Base-by-base conservation (phyloP, 1,140 invertebrate genomes). In the Eriocheir sinensis region DNA sequence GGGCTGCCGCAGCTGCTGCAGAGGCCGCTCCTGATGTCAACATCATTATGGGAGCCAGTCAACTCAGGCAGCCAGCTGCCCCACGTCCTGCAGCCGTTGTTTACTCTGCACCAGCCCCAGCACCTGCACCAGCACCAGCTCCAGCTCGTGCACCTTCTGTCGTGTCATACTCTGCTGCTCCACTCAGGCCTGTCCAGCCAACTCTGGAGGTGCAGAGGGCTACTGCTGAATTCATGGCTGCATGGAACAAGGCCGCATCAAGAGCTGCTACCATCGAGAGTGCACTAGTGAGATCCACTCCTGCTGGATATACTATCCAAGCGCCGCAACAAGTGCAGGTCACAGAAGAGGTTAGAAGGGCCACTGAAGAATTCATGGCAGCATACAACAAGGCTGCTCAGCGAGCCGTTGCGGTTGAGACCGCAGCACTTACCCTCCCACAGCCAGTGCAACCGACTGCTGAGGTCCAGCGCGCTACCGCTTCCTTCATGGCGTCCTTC, bases 161-260 rank as follows among this genome's bases (percentile, higher is more conserved):
- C 32, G 48, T 60, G 0, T 3, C 89, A 21, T 91, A 94, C 72
- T 36, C 30, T 9, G 40, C 89, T 94, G 93, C 34, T 34, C 38
- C 48, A 8, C 88, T 79, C 48, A 4, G 34, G 12, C 93, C 93
- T 36, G 93, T 94, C 8, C 4, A n/a, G 9, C 93, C 93, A 0
- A 94, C 93, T 34, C 88, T 88, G 44, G 93, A 94, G 48, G 93
- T 94, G 30, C 60, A 94, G 41, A 81, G 79, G 27, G 93, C 93
- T 89, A 94, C 93, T 80, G 93, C 93, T 48, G 93, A 36, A 6
- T 94, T 94, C 79, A 94, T 94, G 93, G 93, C 93, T 30, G 93
- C 93, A 15, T 94, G 93, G 93, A 94, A 94, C 53, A 36, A 9
- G 38, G 93, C 93, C 32, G 93, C 93, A 83, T 36, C 53, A 30